A percentile compares a stretch with the other conserved stretches of the same genome.
Evolutionary conservation across 2,113 vertebrate genomes (phyloP).

Genomic region (Notiomystis cincta): DNA sequence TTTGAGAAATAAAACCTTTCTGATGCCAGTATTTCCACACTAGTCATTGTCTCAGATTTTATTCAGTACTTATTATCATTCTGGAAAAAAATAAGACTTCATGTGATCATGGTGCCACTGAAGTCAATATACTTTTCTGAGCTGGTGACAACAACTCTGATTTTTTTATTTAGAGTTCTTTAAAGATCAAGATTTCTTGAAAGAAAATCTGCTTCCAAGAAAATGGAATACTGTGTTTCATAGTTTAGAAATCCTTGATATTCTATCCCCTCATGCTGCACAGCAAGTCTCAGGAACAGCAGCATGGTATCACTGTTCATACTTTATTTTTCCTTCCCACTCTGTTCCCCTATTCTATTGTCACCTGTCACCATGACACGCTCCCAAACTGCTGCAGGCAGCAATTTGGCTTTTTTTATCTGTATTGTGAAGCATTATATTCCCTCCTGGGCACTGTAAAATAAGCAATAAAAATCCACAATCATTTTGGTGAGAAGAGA

Average conservation of each 20-base stretch:
- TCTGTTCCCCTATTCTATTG: background rate
- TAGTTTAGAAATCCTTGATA: background rate
- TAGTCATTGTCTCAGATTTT: background rate
- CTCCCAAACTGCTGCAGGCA: background rate
- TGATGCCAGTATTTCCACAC: background rate
- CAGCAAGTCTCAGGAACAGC: background rate
- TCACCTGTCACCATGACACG: accelerated
- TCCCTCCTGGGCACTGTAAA: background rate
- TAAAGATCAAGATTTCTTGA: background rate
- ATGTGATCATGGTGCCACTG: background rate
- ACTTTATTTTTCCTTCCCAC: background rate
- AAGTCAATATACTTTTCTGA: background rate
- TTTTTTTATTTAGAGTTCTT: background rate
- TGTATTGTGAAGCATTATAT: background rate
- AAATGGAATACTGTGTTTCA: background rate
- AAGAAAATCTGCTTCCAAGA: background rate
- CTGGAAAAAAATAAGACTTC: background rate
- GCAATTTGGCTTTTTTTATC: background rate
- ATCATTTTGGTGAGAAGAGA: background rate
- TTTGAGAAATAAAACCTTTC: background rate
- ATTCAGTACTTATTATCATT: background rate
- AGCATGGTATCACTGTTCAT: background rate
- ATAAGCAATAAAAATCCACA: background rate
- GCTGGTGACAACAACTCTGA: background rate
- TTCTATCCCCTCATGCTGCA: background rate